Base-by-base conservation (phyloP, 2,888 invertebrate genomes). In the Mythimna vitellina region DNA sequence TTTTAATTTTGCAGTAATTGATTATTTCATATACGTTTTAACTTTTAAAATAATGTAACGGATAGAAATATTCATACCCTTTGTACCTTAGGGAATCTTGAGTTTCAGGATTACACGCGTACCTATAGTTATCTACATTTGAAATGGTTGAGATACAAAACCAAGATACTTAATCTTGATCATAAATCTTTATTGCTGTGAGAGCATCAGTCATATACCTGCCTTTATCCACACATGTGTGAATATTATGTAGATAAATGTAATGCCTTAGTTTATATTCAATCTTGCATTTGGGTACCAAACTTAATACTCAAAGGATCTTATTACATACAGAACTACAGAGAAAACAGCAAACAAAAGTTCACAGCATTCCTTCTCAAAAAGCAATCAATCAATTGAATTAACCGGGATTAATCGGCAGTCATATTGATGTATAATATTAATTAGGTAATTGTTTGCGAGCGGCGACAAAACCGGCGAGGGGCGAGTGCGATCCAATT, bases 391-490 rank as follows among this genome's bases (percentile, higher is more conserved):
- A 77, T 77, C 57, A 68, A 80, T 69, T 38, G 62, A 56, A 67
- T 58, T 68, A 64, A 49, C 35, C 22, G 29, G 63, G 61, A 66
- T 60, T 57, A 75, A 42, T 60, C 61, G 61, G 14, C 62, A 68
- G 68, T 65, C 46, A 68, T 73, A 73, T 54, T 64, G 61, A 61
- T 49, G 58, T 73, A 78, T 70, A 75, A 76, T 84, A 85, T 84
- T 86, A 87, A 87, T 87, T 81, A 88, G 78, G 80, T 86, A 76
- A 86, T 86, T 80, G 82, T 79, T 76, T 80, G 73, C 79, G 76
- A 82, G 68, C 56, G 54, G 57, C 57, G 75, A 76, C 76, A 75
- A 77, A 69, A 58, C 73, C 70, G 73, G 46, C 71, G 75, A 73
- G 68, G 79, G 83, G 61, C 70, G 72, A 84, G 73, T 83, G 71